Percentiles rank a stretch among this genome's conserved stretches.
Evolutionary conservation across 2,797 vertebrate genomes (phyloP).

Genomic region (Streptopelia turtur): DNA sequence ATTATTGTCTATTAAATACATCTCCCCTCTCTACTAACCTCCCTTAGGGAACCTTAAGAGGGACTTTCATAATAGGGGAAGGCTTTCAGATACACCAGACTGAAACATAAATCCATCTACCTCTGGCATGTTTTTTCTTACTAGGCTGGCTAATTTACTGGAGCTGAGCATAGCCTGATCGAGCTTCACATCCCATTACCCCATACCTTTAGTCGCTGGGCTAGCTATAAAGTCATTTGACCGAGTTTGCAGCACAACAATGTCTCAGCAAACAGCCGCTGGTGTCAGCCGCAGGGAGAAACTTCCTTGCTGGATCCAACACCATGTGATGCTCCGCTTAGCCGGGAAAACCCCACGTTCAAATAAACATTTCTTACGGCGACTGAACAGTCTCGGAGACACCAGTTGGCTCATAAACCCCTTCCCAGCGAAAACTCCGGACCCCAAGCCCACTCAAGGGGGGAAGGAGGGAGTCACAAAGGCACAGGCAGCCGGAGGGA

Average conservation of each 20-base stretch:
- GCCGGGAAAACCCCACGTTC: slow-evolving; percentile 46
- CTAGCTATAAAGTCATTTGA: slow-evolving; percentile 27
- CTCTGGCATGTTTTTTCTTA: slow-evolving; percentile 61
- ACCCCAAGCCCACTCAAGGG: background rate
- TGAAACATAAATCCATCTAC: slow-evolving; percentile 69
- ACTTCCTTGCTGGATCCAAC: slow-evolving; percentile 46
- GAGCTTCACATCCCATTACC: background rate
- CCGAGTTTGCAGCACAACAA: background rate
- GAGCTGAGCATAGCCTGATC: background rate
- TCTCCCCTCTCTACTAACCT: slow-evolving; percentile 61
- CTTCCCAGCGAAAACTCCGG: background rate
- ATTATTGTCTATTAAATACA: slow-evolving; percentile 70
- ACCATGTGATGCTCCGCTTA: slow-evolving; percentile 57
- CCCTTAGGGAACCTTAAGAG: slow-evolving; percentile 64
- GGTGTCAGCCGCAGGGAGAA: slow-evolving; percentile 14
- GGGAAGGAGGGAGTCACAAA: background rate
- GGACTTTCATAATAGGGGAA: slow-evolving; percentile 61
- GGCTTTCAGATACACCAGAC: slow-evolving; percentile 68
- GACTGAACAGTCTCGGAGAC: background rate
- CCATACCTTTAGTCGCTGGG: background rate
- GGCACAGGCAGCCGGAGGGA: background rate
- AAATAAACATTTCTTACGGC: slow-evolving; percentile 11
- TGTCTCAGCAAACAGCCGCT: background rate
- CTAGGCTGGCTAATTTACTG: slow-evolving; percentile 54
- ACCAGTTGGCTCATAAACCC: background rate